These are phyloP conservation scores for Anthopleura xanthogrammica DNA, from an alignment of 92 coral and sea anemone species.

Conservation along the genomic window DNA sequence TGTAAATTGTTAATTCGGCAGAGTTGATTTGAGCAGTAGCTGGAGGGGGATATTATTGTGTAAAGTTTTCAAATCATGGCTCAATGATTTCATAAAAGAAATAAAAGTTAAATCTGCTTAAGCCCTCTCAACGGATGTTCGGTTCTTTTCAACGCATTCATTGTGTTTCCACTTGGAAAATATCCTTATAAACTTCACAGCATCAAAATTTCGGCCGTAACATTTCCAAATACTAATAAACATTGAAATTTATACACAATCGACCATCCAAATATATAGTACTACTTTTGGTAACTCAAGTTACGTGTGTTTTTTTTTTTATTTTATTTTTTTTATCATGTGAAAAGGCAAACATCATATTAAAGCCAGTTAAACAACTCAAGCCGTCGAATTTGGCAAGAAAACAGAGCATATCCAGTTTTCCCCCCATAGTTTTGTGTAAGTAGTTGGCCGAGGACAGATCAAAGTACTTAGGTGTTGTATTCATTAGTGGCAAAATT, in stretches of 20 bases:
- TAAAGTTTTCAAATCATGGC: conserved; percentile 16
- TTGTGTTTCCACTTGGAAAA: conserved; percentile 8
- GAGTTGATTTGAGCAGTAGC: conserved; percentile 44
- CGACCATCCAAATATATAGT: not conserved
- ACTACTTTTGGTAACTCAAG: not conserved
- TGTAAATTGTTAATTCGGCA: conserved; percentile 54
- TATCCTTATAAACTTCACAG: conserved; percentile 24
- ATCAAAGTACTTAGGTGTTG: conserved; percentile 6
- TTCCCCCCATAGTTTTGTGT: not conserved
- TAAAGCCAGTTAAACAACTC: conserved; percentile 17
- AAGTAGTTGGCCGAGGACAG: conserved; percentile 9
- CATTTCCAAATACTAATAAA: not conserved
- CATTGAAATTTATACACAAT: conserved; percentile 6
- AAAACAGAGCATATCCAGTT: not conserved
- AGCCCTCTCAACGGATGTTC: conserved; percentile 28
- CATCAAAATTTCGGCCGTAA: conserved; percentile 13
- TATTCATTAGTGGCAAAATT: conserved; percentile 12
- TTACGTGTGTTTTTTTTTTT: not conserved
- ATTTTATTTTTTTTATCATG: too few species aligned
- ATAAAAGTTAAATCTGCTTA: conserved; percentile 24
- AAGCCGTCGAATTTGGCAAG: not conserved
- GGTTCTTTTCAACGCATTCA: conserved; percentile 18
- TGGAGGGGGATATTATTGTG: conserved; percentile 29
- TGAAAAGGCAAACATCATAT: conserved; percentile 5
- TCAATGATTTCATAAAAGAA: conserved; percentile 23